These are phyloP conservation scores for Microcebus ravelobensis DNA, from an alignment of 2,113 vertebrate species.

Conservation along the genomic window DNA sequence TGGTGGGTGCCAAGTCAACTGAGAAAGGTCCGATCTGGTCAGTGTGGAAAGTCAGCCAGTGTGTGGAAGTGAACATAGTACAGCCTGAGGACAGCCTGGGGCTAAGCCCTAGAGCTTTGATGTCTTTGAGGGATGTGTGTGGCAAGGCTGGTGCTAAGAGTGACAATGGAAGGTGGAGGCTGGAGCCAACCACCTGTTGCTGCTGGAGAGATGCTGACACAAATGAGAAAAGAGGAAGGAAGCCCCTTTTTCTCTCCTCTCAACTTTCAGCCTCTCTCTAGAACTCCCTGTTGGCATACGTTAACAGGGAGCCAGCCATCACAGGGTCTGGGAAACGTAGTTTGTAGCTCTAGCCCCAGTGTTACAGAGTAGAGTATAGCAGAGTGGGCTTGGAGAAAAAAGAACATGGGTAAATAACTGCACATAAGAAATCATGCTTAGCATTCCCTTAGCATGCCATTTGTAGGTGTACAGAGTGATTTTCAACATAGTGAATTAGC, in stretches of 20 bases:
- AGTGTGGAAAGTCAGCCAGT: not conserved
- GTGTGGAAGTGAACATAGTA: not conserved
- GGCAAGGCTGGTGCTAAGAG: not conserved
- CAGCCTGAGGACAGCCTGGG: not conserved
- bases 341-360: not conserved
- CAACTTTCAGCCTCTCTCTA: not conserved
- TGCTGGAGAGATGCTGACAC: not conserved
- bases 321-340: not conserved
- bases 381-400: not conserved
- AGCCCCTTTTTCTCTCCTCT: not conserved
- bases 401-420: not conserved
- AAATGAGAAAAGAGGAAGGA: not conserved
- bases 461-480: not conserved
- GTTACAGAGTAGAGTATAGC: not conserved
- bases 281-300: not conserved
- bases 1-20: not conserved
- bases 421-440: not conserved
- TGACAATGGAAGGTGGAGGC: not conserved
- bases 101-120: not conserved
- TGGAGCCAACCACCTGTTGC: not conserved
- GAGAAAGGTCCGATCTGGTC: not conserved
- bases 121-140: not conserved
- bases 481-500: not conserved
- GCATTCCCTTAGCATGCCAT: not conserved
- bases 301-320: not conserved